A percentile compares a stretch with the other conserved stretches of the same genome.
Conservation (phyloP, 2,113 vertebrate genomes). For the Chinchilla lanigera region DNA sequence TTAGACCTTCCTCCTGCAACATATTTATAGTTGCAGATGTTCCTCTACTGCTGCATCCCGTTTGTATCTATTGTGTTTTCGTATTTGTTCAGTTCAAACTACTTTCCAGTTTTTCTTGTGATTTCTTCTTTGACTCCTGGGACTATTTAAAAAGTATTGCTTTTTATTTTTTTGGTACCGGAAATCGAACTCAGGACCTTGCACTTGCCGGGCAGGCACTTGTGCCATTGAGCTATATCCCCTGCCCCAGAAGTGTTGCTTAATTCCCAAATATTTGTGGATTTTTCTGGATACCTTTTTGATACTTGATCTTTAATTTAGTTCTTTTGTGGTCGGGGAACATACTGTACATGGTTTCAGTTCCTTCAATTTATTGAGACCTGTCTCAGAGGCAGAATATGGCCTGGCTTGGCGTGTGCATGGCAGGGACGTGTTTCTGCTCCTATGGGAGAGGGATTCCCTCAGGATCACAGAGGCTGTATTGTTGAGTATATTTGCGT, state of each 20-base stretch:
- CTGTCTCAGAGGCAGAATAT: rapidly evolving
- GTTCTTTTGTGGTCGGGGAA: neutral
- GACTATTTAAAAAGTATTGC: neutral
- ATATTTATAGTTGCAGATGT: neutral
- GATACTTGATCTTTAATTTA: neutral
- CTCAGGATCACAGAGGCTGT: rapidly evolving
- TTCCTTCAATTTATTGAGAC: neutral
- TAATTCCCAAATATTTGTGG: slow-evolving; percentile 2
- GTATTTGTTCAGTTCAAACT: neutral
- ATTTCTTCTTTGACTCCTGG: slow-evolving; percentile 35
- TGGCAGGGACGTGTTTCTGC: neutral
- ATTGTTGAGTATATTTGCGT: neutral
- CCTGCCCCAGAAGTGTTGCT: neutral
- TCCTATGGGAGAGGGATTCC: neutral
- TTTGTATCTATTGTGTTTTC: neutral
- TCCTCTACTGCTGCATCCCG: neutral
- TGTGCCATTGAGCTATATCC: too few relatives aligned
- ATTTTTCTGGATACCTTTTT: neutral
- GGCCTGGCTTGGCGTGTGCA: rapidly evolving
- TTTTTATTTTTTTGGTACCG: too few relatives aligned
- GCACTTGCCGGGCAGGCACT: too few relatives aligned
- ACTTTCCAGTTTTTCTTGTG: neutral
- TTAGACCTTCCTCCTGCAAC: neutral
- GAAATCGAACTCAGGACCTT: too few relatives aligned
- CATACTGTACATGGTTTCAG: neutral